Base-by-base conservation (phyloP, 2,888 invertebrate species). In the Morpho achilles region DNA sequence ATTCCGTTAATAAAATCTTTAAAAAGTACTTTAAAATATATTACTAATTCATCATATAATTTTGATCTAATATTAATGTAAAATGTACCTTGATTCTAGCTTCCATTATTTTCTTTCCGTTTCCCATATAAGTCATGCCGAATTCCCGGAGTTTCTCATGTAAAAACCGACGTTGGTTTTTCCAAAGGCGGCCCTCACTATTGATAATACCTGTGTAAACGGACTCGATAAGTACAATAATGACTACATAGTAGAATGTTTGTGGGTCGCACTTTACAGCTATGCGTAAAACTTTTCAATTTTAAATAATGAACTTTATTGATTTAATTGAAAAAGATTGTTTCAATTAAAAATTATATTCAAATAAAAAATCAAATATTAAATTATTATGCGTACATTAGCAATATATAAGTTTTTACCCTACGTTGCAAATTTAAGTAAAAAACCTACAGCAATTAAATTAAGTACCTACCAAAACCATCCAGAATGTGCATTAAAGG, bases 101-200 rank as follows among this genome's bases (percentile, higher is more conserved):
- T 82, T 97, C 96, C 95, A 97, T 95, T 71, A 95, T 92, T 74
- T 94, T 94, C 80, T 95, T 95, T 66, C 96, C 95, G 66, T 93
- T 93, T 54, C 96, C 96, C 86, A 95, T 93, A 80, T 95, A 95
- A 59, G 96, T 96, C 95, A 97, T 96, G 55, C 97, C 97, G 73
- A 97, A 96, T 70, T 94, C 94, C 22, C 97, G 92, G 2, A 97
- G 91, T 69, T 96, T 95, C 69, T 96, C 95, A 77, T 97, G 97
- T 54, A 97, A 91, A 85, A 97, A 98, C 66, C 95, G 93, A 60
- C 97, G 92, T 79, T 98, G 97, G 72, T 95, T 96, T 82, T 96
- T 97, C 98, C 98, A 98, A 71, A 97, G 89, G 67, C 94, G 94
- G 63, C 97, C 97, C 68, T 96, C 96, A 71, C 96, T 95, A 83